Base-by-base conservation (phyloP, 1,140 invertebrate species). In the Drosophila suzukii region DNA sequence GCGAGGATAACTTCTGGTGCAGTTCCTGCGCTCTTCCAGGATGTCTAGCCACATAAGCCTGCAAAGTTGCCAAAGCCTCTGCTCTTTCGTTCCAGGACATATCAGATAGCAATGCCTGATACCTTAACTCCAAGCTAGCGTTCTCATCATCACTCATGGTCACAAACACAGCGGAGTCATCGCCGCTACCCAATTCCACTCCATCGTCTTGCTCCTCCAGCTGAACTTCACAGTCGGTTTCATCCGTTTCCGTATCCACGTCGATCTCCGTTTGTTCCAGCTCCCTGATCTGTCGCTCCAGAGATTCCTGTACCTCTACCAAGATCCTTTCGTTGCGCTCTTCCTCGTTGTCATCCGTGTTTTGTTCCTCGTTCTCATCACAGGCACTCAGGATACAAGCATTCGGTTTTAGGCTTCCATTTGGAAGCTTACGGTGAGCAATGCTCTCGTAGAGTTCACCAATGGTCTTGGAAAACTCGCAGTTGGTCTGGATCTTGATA, bases 1-100 rank as follows among this genome's bases (percentile, higher is more conserved):
- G 97, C 49, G 97, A 98, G 0, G 97, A 98, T 0, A 99, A 92
- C 92, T 99, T 99, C 81, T 98, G 97, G 92, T 98, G 98, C 46
- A 99, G 93, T 77, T 98, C 97, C 53, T 98, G 94, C 1, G 97
- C 97, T 68, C 97, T 94, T 0, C 98, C 97, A 4, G 98, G 98
- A 92, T 97, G 96, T 49, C 97, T 94, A 0, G 95, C 95, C n/a
- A 96, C 96, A 5, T 97, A 92, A 1, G 95, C 96, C 81, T 96
- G 94, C 12, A 97, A 92, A 12, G 96, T 95, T 8, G 95, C 96
- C 15, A 97, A 88, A 2, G 95, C 95, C 71, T 97, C 96, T 56
- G 96, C 94, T 30, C 96, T 92, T 76, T 97, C 96, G 0, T 95
- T 95, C 95, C 95, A 96, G 1, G 95, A 95, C 94, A 97, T 95